Base-by-base conservation (phyloP, 2,888 invertebrate genomes). In the Perizoma affinitatum region DNA sequence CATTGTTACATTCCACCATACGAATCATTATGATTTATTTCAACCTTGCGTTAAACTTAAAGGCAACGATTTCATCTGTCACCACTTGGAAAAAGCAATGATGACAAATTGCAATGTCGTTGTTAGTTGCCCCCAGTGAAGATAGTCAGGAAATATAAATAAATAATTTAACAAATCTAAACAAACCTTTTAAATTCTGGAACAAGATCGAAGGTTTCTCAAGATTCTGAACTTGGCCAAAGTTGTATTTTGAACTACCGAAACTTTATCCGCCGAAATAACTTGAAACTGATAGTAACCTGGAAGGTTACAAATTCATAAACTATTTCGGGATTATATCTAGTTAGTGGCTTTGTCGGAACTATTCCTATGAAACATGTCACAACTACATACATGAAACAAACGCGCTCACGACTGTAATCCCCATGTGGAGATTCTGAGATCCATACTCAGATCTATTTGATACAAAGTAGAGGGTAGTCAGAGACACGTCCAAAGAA, bases 251-350 rank as follows among this genome's bases (percentile, higher is more conserved):
- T 40, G 5, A 22, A 6, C 6, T 22, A 42, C 48, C 35, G 10
- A 54, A 58, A 35, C 48, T 46, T 34, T 48, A 34, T 40, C 40
- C 22, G 38, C 42, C 11, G 7, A 42, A 62, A 55, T 57, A 56
- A 33, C 54, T 54, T 36, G 46, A 54, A 61, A 61, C 66, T 57
- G 62, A 61, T 64, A 62, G 33, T 56, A 62, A 54, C 52, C 60
- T 52, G 9, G n/a, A 47, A 68, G 58, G 54, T 64, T 48, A 6
- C 6, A 8, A 57, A 58, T 60, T 56, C 50, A 44, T n/a, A 7
- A 68, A 66, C 62, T 65, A 66, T 58, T 54, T 40, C n/a, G 55
- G 64, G 57, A 63, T 62, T 51, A 51, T 44, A 35, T 54, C 1
- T 22, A 22, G 22, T 22, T 2, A 42, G 56, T 50, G 36, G 58